These are phyloP conservation scores for Neotoxoptera formosana DNA, from an alignment of 1,140 invertebrate genomes.

Conservation along the genomic window DNA sequence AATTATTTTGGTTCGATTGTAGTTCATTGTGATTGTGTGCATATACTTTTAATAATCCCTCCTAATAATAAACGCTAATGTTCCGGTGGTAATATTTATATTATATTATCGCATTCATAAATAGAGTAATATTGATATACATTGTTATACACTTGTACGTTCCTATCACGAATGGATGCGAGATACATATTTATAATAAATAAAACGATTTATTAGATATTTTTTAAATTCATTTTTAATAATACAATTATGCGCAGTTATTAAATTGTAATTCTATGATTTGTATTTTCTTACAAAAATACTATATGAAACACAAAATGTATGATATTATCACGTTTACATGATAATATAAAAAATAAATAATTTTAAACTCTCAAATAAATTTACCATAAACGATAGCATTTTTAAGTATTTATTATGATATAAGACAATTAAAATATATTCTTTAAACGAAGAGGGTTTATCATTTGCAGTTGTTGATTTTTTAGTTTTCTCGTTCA, in stretches of 20 bases:
- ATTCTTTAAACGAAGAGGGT: not conserved
- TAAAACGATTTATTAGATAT: not conserved
- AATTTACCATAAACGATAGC: not conserved
- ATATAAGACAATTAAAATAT: not conserved
- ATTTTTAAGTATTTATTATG: not conserved
- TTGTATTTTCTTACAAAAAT: not conserved
- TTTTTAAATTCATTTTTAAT: no score
- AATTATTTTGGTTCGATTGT: no score
- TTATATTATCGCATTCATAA: not conserved
- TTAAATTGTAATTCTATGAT: not conserved
- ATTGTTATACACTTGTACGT: no score
- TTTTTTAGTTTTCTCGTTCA: not conserved
- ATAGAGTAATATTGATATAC: not conserved
- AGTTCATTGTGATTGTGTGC: not conserved
- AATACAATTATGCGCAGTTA: not conserved
- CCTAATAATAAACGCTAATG: not conserved
- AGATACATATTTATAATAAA: not conserved
- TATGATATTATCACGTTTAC: no score
- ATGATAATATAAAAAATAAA: no score
- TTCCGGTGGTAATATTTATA: not conserved
- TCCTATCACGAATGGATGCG: not conserved
- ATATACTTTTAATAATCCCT: not conserved
- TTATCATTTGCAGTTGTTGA: not conserved
- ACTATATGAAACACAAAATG: not conserved
- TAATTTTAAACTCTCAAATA: no score